Evolutionary conservation across 2,797 vertebrate genomes (phyloP).

Genomic region (Mormyrops attenuatus): DNA sequence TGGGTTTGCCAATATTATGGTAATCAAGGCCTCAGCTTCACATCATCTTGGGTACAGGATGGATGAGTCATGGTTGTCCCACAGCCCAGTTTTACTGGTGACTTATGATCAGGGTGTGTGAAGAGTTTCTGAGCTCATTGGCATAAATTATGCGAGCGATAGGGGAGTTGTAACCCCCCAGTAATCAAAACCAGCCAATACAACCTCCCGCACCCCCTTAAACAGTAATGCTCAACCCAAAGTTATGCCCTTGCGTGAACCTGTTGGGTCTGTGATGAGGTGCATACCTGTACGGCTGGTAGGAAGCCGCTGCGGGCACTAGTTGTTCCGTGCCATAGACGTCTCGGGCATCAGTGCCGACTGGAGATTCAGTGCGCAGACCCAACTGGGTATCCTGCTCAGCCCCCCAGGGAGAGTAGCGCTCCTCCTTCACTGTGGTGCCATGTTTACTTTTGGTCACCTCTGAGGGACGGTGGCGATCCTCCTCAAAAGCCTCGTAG

Average conservation of each 20-base stretch:
- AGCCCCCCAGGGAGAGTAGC: slow-evolving; percentile 65
- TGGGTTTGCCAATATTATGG: neutral
- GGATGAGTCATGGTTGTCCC: neutral
- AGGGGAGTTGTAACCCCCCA: neutral
- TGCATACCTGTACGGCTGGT: slow-evolving; percentile 70
- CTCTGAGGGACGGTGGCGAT: slow-evolving; percentile 36
- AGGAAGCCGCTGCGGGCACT: slow-evolving; percentile 61
- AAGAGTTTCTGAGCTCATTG: neutral
- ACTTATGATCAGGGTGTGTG: neutral
- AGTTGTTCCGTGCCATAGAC: slow-evolving; percentile 70
- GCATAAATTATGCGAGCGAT: neutral
- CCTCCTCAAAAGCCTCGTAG: slow-evolving; percentile 51
- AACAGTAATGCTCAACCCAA: neutral
- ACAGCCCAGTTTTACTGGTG: neutral
- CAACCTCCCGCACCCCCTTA: neutral
- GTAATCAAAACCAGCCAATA: neutral
- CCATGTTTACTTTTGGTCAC: slow-evolving; percentile 46
- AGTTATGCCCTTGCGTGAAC: neutral
- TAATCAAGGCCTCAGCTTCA: neutral
- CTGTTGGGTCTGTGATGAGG: neutral
- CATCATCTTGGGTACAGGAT: neutral
- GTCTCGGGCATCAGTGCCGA: slow-evolving; percentile 55
- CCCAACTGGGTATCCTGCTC: slow-evolving; percentile 55
- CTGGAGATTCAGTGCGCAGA: slow-evolving; percentile 52
- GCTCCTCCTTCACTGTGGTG: slow-evolving; percentile 56